Evolutionary conservation across 2,888 invertebrate genomes (phyloP).

Genomic region (Aporophyla lueneburgensis): DNA sequence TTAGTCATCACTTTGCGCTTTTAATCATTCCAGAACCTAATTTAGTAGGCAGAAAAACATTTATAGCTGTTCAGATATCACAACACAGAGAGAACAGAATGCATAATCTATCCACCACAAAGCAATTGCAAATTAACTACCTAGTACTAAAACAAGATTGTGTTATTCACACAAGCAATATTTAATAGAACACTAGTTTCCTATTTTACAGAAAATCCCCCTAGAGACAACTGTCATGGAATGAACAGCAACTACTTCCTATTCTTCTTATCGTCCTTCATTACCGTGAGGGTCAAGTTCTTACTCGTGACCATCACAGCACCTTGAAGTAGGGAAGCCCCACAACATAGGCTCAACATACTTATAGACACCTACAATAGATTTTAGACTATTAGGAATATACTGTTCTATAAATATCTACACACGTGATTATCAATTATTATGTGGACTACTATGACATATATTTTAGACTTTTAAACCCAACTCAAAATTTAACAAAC

Average conservation of each 20-base stretch:
- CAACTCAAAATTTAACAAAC: too few species aligned
- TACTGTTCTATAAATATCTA: slow-evolving; percentile 17
- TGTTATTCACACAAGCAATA: neutral
- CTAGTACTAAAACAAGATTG: neutral
- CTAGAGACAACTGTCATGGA: neutral
- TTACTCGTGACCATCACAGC: slow-evolving; percentile 22
- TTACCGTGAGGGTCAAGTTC: slow-evolving; percentile 26
- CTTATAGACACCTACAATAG: slow-evolving; percentile 5
- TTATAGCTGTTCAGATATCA: too few species aligned
- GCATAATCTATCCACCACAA: neutral
- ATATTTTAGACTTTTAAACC: neutral
- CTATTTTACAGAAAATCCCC: neutral
- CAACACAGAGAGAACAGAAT: neutral
- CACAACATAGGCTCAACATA: slow-evolving; percentile 13
- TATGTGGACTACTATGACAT: neutral
- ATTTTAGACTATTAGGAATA: neutral
- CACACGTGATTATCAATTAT: neutral
- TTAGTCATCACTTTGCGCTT: slow-evolving; percentile 89
- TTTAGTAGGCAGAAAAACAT: neutral
- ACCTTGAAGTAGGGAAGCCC: slow-evolving; percentile 47
- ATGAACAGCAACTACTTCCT: neutral
- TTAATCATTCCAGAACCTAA: slow-evolving; percentile 82
- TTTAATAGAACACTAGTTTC: neutral
- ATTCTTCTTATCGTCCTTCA: neutral
- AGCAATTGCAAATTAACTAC: neutral